Percentiles rank a stretch among this genome's conserved stretches.
phyloP scores from a whole-genome alignment of 2,113 vertebrate genomes.

The Crypturellus undulatus region DNA sequence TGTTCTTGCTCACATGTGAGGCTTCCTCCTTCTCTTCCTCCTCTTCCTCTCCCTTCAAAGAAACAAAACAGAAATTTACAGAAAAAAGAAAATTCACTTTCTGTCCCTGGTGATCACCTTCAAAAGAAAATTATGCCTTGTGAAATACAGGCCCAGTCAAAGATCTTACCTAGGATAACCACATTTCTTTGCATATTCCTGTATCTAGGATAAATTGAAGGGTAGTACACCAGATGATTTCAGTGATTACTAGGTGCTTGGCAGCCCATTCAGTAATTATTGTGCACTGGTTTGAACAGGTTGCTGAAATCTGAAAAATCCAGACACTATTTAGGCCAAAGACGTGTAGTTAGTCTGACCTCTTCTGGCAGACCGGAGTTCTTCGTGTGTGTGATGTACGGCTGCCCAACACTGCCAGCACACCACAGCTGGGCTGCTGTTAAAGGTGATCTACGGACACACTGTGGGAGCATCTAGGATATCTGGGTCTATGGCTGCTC shows the following conservation, averaged over 20 bases:
- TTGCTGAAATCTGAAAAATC: background rate
- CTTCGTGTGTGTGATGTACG: accelerated
- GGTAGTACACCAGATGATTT: background rate
- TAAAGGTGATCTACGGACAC: accelerated
- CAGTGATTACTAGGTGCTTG: background rate
- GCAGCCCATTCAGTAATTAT: background rate
- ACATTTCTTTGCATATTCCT: background rate
- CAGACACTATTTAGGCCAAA: accelerated
- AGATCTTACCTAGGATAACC: background rate
- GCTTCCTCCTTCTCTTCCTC: background rate
- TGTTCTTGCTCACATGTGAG: background rate
- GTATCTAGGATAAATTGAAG: background rate
- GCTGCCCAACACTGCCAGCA: background rate
- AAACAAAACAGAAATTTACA: background rate
- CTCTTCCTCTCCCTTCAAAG: background rate
- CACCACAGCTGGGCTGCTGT: background rate
- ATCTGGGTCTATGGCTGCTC: background rate
- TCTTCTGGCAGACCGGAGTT: background rate
- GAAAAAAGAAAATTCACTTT: background rate
- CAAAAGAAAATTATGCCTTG: background rate
- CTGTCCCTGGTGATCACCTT: background rate
- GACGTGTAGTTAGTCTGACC: background rate
- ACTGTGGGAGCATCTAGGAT: background rate
- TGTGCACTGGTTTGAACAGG: background rate
- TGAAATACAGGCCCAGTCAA: background rate